These are phyloP conservation scores for Phalloptychus januarius DNA, from an alignment of 2,797 vertebrate species.

Conservation along the genomic window DNA sequence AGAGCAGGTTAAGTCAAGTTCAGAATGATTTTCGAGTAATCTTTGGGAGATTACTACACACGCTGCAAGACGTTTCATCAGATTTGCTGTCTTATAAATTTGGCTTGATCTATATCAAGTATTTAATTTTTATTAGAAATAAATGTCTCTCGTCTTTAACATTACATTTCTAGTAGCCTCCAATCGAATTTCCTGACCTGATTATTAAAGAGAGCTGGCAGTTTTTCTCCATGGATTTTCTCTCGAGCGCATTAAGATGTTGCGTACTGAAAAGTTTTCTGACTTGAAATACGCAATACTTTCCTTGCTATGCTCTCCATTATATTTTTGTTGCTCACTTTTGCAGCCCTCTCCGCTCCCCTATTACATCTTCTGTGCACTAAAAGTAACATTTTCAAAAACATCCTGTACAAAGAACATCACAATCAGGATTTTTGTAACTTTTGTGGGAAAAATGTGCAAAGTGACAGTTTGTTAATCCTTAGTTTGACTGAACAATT, in stretches of 20 bases:
- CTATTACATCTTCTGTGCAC: neutral
- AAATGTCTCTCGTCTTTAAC: neutral
- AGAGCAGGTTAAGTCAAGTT: neutral
- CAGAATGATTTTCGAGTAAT: neutral
- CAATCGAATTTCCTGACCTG: neutral
- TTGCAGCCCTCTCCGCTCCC: neutral
- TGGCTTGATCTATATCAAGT: neutral
- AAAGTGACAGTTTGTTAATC: neutral
- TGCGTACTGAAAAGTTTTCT: neutral
- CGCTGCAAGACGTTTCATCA: neutral
- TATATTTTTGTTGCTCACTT: neutral
- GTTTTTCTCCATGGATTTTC: neutral
- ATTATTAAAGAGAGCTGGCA: neutral
- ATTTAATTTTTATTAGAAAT: slow-evolving; percentile 9
- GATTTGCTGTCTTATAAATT: neutral
- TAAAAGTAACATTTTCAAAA: neutral
- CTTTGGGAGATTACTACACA: neutral
- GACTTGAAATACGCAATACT: neutral
- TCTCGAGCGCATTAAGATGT: neutral
- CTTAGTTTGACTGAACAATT: neutral
- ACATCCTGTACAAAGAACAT: neutral
- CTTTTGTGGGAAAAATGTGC: neutral
- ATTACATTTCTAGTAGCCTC: neutral
- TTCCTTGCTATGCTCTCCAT: neutral
- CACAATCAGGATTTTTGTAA: neutral